These are phyloP conservation scores for Eptesicus fuscus DNA, from an alignment of 2,113 vertebrate genomes.

Conservation along the genomic window DNA sequence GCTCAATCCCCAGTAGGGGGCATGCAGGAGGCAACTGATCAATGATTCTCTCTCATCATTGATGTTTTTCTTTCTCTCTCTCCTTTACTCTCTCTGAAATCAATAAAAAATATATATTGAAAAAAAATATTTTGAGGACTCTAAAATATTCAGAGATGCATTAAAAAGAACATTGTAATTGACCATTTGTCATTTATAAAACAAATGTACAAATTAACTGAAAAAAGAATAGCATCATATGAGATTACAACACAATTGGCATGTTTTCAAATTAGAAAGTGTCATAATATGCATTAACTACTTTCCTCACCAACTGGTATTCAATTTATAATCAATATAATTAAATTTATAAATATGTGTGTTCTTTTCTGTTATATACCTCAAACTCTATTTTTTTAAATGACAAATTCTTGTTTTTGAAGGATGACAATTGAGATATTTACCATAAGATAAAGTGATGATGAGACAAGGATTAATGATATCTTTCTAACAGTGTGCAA, in stretches of 20 bases:
- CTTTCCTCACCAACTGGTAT: background rate
- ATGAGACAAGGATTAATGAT: background rate
- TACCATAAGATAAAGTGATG: background rate
- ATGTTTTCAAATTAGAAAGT: background rate
- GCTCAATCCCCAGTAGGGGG: no score
- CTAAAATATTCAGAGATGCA: background rate
- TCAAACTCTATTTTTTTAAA: background rate
- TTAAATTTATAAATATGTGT: background rate
- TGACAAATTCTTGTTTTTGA: background rate
- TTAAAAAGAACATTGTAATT: background rate
- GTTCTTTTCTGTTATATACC: background rate
- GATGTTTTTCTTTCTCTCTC: no score
- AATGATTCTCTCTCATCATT: no score
- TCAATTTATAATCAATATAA: background rate
- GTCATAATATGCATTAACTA: background rate
- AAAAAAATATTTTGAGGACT: background rate
- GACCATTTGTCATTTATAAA: background rate
- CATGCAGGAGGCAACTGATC: no score
- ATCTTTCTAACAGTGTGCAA: background rate
- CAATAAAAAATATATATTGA: no score
- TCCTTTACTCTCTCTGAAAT: no score
- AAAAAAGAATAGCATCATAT: background rate
- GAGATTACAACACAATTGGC: background rate
- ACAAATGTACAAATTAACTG: background rate
- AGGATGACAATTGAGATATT: background rate